Base-by-base conservation (phyloP, 1,140 invertebrate genomes). In the Drosophila pseudoobscura region DNA sequence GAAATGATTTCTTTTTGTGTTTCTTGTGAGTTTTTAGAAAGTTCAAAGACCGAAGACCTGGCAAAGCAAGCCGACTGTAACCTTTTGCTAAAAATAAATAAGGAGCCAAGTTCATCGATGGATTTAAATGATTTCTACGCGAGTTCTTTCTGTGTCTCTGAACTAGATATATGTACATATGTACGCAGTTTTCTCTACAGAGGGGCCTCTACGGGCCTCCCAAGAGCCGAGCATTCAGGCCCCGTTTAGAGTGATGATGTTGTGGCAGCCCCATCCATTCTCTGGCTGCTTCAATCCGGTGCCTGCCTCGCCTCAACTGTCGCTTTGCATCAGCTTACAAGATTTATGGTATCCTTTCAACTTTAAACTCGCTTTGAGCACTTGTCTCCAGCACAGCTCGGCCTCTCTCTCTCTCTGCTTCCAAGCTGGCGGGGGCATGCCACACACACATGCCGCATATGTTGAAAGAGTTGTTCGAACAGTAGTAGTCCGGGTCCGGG, bases 311-410 rank as follows among this genome's bases (percentile, higher is more conserved):
- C 47, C 70, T 66, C 54, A 3, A 39, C 35, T 70, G 77, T 80
- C 78, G 78, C 71, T 75, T 75, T 72, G 77, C 78, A 80, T 80
- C 73, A 68, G 78, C 62, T 74, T 78, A 49, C 51, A 73, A 87
- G 82, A 87, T 87, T 87, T 87, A 87, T 87, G 65, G 82, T 87
- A 87, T 87, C 83, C 83, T 88, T 87, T 87, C 82, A 87, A 87
- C 83, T 87, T 83, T 88, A 75, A 87, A 87, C 83, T 80, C 70
- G 65, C 75, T 64, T 58, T 59, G 79, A 61, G 51, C 71, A 54
- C 69, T 75, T 68, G 69, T 74, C 62, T 63, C 54, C 60, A 63
- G 66, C 55, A 24, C 43, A 55, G 73, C 54, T 66, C 64, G 68
- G 54, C 54, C 52, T 57, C 3, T 45, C n/a, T 35, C 58, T 39